A percentile compares a stretch with the other conserved stretches of the same genome.
Evolutionary conservation across 2,888 invertebrate genomes (phyloP).

Genomic region (Leucania comma): DNA sequence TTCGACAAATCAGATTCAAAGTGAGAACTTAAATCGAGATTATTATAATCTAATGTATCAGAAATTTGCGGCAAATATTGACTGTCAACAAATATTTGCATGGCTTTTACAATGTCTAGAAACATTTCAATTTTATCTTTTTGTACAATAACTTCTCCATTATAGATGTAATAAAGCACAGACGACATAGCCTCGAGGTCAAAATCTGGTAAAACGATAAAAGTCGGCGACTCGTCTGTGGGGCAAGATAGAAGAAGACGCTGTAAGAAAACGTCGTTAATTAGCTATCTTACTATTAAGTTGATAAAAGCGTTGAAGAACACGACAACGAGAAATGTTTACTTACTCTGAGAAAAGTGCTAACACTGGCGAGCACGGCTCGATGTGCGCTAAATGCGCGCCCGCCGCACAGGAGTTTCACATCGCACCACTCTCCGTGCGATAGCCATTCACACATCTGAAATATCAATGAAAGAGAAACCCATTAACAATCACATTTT

Average conservation of each 20-base stretch:
- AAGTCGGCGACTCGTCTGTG: conserved; percentile 88
- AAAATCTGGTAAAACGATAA: conserved; percentile 92
- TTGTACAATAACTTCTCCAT: conserved; percentile 92
- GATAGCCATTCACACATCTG: conserved; percentile 87
- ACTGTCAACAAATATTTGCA: conserved; percentile 84
- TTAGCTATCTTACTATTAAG: conserved; percentile 29
- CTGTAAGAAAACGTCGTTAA: conserved; percentile 71
- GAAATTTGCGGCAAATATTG: conserved; percentile 72
- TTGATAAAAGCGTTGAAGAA: conserved; percentile 14
- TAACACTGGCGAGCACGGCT: conserved; percentile 92
- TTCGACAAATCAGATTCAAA: conserved; percentile 55
- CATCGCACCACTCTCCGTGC: conserved; percentile 90
- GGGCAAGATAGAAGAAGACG: conserved; percentile 79
- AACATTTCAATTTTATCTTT: conserved; percentile 91
- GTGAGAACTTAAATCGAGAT: conserved; percentile 50
- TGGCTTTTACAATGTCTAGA: conserved; percentile 88
- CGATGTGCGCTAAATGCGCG: conserved; percentile 92
- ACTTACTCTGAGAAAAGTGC: conserved; percentile 92
- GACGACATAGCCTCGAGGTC: conserved; percentile 91
- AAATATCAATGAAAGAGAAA: conserved; percentile 62
- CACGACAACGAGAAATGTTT: conserved; percentile 14
- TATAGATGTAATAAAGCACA: conserved; percentile 93
- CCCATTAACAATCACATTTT: conserved; percentile 16
- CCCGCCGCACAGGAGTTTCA: conserved; percentile 92
- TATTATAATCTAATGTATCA: conserved; percentile 55